Conservation (phyloP, 2,888 invertebrate species). For the Chloroclysta siterata region DNA sequence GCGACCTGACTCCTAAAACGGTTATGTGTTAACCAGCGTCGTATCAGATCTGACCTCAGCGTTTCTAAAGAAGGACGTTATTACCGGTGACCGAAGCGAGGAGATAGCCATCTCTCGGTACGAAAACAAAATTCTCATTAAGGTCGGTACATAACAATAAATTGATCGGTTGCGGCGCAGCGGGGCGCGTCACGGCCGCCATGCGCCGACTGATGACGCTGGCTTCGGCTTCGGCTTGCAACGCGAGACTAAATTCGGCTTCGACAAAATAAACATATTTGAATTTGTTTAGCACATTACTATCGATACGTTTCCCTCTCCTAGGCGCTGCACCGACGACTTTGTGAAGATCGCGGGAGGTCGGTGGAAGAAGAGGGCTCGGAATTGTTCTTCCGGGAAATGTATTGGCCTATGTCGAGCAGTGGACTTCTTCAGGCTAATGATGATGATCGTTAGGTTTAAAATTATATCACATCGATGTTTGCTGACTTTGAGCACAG, state of each 20-base stretch:
- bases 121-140: slow-evolving; percentile 43
- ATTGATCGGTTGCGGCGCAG: slow-evolving; percentile 45
- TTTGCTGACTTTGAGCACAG: too few relatives aligned
- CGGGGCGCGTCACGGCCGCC: slow-evolving; percentile 29
- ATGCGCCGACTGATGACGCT: too few relatives aligned
- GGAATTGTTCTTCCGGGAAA: too few relatives aligned
- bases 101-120: slow-evolving; percentile 36
- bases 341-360: too few relatives aligned
- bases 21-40: slow-evolving; percentile 4
- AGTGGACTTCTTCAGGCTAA: too few relatives aligned
- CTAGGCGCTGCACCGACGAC: too few relatives aligned
- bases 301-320: too few relatives aligned
- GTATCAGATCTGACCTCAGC: slow-evolving; percentile 24
- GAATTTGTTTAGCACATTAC: too few relatives aligned
- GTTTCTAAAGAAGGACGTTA: slow-evolving; percentile 13
- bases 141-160: slow-evolving; percentile 38
- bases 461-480: too few relatives aligned
- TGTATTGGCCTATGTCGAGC: too few relatives aligned
- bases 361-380: too few relatives aligned
- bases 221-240: slow-evolving; percentile 11
- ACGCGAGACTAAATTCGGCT: background rate
- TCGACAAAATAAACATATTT: background rate
- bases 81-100: slow-evolving; percentile 19
- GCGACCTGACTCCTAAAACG: slow-evolving; percentile 1
- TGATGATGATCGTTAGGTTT: too few relatives aligned